Conservation (phyloP, 2,888 invertebrate genomes). For the Eristalis intricaria region DNA sequence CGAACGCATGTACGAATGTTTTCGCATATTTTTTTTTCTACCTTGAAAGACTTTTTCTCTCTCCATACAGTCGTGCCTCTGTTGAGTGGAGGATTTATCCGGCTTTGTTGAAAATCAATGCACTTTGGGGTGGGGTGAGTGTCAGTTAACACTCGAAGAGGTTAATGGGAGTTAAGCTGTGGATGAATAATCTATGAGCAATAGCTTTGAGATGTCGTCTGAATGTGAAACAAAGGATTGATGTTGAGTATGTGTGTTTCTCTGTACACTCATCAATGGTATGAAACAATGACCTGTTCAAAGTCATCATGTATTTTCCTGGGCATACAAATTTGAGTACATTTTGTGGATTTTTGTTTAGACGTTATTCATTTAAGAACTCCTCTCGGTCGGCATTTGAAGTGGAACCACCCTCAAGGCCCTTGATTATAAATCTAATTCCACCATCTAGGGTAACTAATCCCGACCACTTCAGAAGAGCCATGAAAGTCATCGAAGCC, state of each 20-base stretch:
- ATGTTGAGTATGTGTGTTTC: not conserved
- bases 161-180: conserved; percentile 20
- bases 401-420: no score
- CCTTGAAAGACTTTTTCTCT: conserved; percentile 32
- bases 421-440: no score
- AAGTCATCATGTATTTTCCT: no score
- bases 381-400: no score
- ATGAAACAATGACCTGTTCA: no score
- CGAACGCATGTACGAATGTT: conserved; percentile 6
- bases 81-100: conserved; percentile 17
- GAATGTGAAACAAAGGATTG: not conserved
- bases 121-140: conserved; percentile 8
- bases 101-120: conserved; percentile 31
- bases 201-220: not conserved
- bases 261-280: no score
- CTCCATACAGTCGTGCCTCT: not conserved
- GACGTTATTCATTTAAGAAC: no score
- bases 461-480: no score
- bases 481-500: no score
- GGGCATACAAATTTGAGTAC: no score
- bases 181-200: conserved; percentile 4
- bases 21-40: not conserved
- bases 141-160: conserved; percentile 33
- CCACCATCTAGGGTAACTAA: no score
- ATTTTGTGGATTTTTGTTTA: no score